Base-by-base conservation (phyloP, 2,113 vertebrate genomes). In the Tinamus guttatus region DNA sequence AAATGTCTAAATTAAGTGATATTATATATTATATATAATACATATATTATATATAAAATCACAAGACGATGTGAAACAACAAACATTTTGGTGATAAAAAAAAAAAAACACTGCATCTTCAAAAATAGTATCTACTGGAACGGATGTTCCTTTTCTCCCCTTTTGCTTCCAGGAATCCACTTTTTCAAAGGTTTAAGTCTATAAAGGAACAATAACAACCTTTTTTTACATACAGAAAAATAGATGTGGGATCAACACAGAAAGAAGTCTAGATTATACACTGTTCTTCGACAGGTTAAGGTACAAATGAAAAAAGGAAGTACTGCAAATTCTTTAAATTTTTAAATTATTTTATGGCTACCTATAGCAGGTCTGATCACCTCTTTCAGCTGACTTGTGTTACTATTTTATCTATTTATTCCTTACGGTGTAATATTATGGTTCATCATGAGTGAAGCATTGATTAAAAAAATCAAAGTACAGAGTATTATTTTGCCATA, bases 1-100 rank as follows among this genome's bases (percentile, higher is more conserved):
- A 93, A 96, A 96, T 98, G 89, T 97, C 96, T 98, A 97, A 96
- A 97, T 97, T 97, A 94, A 96, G 92, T 97, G 95, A 96, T 97
- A 95, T 65, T 97, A 95, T 94, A 97, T 97, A 95, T 95, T 87
- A 94, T 96, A 96, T 96, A 96, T 96, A 81, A 88, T 93, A 95
- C 79, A 95, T 96, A 95, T 96, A 96, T 96, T 95, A 96, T 96
- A 96, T 96, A 96, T 96, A 96, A 96, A 95, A 96, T 96, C 95
- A 96, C 95, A 90, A 1, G 3, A 78, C 54, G 95, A 96, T 81
- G 81, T 97, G 95, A 97, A 96, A 96, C 90, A 97, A 97, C 87
- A 98, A 97, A 95, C 63, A 76, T 75, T 97, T 96, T 96, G 97
- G 97, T 89, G 97, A 96, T 91, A 97, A 97, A 97, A 58, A 97